These are phyloP conservation scores for Aphis gossypii DNA, from an alignment of 1,140 invertebrate genomes.

Conservation along the genomic window DNA sequence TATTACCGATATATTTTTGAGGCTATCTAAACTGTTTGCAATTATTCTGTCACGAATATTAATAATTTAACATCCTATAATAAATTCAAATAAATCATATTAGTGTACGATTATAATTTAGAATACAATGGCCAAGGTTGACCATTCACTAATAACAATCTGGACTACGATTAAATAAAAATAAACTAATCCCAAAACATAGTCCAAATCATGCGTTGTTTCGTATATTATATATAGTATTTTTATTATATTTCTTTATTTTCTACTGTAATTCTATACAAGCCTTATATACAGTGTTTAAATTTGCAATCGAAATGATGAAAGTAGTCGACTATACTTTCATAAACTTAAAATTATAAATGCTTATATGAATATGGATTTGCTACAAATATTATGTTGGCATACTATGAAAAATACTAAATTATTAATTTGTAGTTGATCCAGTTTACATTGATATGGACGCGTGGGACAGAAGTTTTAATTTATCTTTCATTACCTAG, in stretches of 20 bases:
- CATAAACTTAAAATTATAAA: not conserved
- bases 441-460: slow-evolving; percentile 27
- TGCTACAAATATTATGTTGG: not conserved
- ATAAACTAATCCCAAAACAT: not conserved
- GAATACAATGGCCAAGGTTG: slow-evolving; percentile 2
- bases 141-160: not conserved
- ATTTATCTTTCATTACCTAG: not conserved
- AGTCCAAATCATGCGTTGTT: not conserved
- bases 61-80: not conserved
- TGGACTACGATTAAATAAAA: not conserved
- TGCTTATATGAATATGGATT: not conserved
- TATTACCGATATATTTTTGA: not conserved
- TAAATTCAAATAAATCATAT: slow-evolving; percentile 31
- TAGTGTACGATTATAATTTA: not conserved
- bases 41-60: slow-evolving; percentile 16
- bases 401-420: not conserved
- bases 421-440: slow-evolving; percentile 31
- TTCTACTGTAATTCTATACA: not conserved
- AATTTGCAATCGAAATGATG: not conserved
- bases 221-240: not conserved
- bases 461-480: slow-evolving; percentile 28
- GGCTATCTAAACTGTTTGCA: not conserved
- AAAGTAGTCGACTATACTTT: not conserved
- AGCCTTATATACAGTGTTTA: not conserved
- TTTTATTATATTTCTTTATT: not conserved